phyloP scores from a whole-genome alignment of 1,140 invertebrate species.

The Drosophila jambulina region DNA sequence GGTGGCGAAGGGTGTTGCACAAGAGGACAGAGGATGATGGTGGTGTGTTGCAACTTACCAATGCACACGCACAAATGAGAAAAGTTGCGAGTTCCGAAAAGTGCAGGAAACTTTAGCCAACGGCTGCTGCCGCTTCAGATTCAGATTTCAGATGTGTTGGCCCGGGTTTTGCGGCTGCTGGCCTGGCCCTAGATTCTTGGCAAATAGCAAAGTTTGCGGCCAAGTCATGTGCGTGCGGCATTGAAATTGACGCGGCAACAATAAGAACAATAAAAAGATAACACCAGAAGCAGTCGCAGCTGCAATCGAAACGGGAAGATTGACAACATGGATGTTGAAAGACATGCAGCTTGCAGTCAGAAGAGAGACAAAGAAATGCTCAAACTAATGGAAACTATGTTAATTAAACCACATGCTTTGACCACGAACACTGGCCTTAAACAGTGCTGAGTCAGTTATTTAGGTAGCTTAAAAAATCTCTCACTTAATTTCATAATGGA shows the following conservation, averaged over 20 bases:
- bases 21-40: conserved; percentile 1
- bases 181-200: conserved; percentile 23
- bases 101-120: conserved; percentile 64
- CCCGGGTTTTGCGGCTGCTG: conserved; percentile 24
- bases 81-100: conserved; percentile 72
- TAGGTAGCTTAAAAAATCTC: not conserved
- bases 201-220: conserved; percentile 74
- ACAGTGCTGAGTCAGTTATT: not conserved
- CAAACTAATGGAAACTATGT: conserved; percentile 48
- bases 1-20: conserved; percentile 37
- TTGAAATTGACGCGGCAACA: conserved; percentile 60
- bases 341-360: not conserved
- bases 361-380: not conserved
- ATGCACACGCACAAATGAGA: conserved; percentile 82
- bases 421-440: not conserved
- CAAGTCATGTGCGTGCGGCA: conserved; percentile 76
- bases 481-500: not conserved
- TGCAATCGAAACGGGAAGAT: conserved; percentile 30
- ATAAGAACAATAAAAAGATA: conserved; percentile 26
- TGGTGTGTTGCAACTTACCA: conserved; percentile 55
- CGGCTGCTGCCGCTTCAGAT: conserved; percentile 37
- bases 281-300: conserved; percentile 15
- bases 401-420: conserved; percentile 47
- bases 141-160: conserved; percentile 1
- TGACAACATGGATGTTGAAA: conserved; percentile 5